phyloP scores from a whole-genome alignment of 35 echinoderm and acorn worm genomes.

The Eucidaris tribuloides region DNA sequence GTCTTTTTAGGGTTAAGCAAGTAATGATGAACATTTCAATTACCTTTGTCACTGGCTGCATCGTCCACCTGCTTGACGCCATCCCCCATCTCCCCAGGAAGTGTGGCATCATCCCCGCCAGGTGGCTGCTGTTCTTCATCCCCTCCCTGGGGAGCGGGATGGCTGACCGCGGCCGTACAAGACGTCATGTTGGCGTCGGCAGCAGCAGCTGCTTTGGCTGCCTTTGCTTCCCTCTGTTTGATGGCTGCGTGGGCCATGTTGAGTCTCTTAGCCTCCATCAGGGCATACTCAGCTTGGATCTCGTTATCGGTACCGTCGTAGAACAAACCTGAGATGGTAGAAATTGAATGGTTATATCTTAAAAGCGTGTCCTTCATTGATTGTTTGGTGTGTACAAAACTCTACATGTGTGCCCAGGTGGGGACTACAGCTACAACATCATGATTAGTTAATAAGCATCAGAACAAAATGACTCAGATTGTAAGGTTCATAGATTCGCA shows the following conservation, averaged over 20 bases:
- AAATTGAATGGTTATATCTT: not conserved
- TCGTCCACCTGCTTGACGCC: constrained; percentile 8
- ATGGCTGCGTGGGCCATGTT: constrained; percentile 83
- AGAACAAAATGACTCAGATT: too few relatives aligned
- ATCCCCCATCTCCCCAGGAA: not conserved
- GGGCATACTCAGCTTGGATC: constrained; percentile 96
- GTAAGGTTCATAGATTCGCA: too few relatives aligned
- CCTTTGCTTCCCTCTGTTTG: constrained; percentile 51
- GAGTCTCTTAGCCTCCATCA: constrained; percentile 86
- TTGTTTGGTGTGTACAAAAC: too few relatives aligned
- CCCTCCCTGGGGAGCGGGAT: not conserved
- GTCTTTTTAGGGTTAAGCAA: too few relatives aligned
- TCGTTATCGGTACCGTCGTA: constrained; percentile 91
- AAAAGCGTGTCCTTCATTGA: too few relatives aligned
- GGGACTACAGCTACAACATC: too few relatives aligned
- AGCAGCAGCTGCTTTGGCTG: not conserved
- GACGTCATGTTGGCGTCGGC: too few relatives aligned
- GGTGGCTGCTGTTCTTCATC: not conserved
- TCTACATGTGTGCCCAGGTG: too few relatives aligned
- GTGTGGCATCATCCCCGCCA: not conserved
- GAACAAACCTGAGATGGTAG: constrained; percentile 63
- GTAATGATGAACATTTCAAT: too few relatives aligned
- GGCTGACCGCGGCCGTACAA: constrained; percentile 9
- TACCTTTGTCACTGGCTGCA: constrained; percentile 50
- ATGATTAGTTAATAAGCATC: too few relatives aligned